Base-by-base conservation (phyloP, 2,888 invertebrate species). In the Lithophane socia region DNA sequence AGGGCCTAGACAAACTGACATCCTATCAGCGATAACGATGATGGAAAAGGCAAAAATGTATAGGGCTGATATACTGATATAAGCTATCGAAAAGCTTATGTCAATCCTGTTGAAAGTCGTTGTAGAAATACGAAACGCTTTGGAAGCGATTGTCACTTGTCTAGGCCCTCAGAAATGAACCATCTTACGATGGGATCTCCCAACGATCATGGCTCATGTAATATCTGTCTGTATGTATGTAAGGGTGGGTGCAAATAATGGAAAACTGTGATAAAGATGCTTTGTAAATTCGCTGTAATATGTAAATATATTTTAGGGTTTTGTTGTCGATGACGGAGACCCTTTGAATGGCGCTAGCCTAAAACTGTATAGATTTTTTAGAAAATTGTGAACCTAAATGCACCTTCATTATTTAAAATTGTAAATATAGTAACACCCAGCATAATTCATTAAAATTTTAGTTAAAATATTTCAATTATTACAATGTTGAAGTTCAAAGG, bases 191-290 rank as follows among this genome's bases (percentile, higher is more conserved):
- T 68, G 16, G 16, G 9, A 64, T 52, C 44, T 65, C 44, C 21
- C 8, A 18, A 24, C 2, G 7, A n/a, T 64, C 21, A 60, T 3
- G 37, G 54, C 42, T 72, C 64, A 60, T 44, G 61, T 58, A 8
- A 58, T 60, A 8, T 54, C 7, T 65, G 16, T 72, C 37, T 74
- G 60, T 73, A 16, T 68, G 70, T 79, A 87, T 86, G 81, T 87
- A 90, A 89, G 93, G 90, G 92, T 93, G 94, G 93, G 94, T 94
- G 95, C 92, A 93, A 92, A 92, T 91, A 92, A 93, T 94, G 93
- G 91, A 94, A 94, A 87, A 87, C 96, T 95, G 96, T 96, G 95
- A 95, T 95, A 95, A 89, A 92, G 84, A 91, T 86, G 93, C 91
- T 93, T 93, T 94, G 94, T 93, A 92, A 92, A 92, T 91, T 90